Percentiles rank a stretch among this genome's conserved stretches.
Conservation (phyloP, 2,797 vertebrate genomes). For the Selene dorsalis region DNA sequence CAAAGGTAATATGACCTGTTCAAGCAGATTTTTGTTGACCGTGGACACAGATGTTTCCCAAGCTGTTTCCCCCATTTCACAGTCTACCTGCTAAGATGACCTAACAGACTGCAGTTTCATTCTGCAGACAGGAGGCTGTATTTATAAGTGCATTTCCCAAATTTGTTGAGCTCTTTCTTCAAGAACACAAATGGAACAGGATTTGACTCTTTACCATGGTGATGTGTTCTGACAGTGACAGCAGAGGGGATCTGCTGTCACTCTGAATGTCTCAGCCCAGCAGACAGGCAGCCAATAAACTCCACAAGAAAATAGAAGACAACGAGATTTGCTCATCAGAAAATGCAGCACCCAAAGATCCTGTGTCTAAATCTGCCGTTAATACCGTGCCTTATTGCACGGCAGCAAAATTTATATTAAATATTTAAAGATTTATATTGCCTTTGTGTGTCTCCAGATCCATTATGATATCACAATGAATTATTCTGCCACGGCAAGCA, state of each 20-base stretch:
- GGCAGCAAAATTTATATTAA: slow-evolving; percentile 28
- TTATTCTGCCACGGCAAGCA: slow-evolving; percentile 35
- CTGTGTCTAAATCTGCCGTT: slow-evolving; percentile 4
- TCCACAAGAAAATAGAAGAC: slow-evolving; percentile 15
- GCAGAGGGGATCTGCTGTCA: slow-evolving; percentile 56
- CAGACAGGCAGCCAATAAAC: slow-evolving; percentile 33
- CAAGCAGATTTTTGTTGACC: not conserved
- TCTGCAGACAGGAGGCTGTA: not conserved
- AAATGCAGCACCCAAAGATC: not conserved
- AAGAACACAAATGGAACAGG: slow-evolving; percentile 1
- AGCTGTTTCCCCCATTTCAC: not conserved
- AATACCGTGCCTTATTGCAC: slow-evolving; percentile 15
- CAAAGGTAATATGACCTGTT: not conserved
- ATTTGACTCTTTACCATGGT: slow-evolving; percentile 36
- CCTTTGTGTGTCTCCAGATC: slow-evolving; percentile 40
- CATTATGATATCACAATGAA: slow-evolving; percentile 39
- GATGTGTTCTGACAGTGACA: slow-evolving; percentile 64
- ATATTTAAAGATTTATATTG: slow-evolving; percentile 37
- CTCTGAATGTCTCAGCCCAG: slow-evolving; percentile 48
- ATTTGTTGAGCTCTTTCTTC: not conserved
- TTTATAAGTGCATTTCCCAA: not conserved
- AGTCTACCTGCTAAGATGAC: not conserved
- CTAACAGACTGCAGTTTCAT: not conserved
- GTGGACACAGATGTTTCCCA: not conserved
- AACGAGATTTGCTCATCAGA: slow-evolving; percentile 2